Conservation (phyloP, 2,888 invertebrate genomes). For the Rhimphoctona megacephalus region DNA sequence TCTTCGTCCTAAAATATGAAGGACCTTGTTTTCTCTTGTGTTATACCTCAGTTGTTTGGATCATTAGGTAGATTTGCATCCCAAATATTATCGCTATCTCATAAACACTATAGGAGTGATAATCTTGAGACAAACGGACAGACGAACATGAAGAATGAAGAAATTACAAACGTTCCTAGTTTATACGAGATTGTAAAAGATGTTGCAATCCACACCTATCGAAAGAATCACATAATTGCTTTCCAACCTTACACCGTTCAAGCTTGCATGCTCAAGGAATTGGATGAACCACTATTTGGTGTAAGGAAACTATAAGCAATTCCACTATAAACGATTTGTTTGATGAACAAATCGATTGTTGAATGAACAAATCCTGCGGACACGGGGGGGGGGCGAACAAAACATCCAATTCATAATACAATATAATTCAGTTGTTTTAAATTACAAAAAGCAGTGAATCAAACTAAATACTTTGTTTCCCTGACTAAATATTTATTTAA, state of each 20-base stretch:
- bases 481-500: no score
- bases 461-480: no score
- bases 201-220: background rate
- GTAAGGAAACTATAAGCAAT: background rate
- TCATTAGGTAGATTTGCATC: background rate
- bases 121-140: background rate
- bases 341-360: no score
- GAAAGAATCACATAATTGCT: background rate
- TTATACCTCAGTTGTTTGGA: background rate
- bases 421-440: no score
- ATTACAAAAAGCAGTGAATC: no score
- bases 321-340: background rate
- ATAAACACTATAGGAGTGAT: background rate
- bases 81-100: background rate
- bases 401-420: no score
- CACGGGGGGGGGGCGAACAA: no score
- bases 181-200: background rate
- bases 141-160: background rate
- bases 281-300: background rate
- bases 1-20: background rate
- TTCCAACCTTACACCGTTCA: background rate
- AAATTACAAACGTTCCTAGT: background rate
- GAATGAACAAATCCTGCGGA: no score
- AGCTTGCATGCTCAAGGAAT: background rate
- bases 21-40: background rate